phyloP scores from a whole-genome alignment of 92 coral and sea anemone genomes.

The Actinostola sp. region DNA sequence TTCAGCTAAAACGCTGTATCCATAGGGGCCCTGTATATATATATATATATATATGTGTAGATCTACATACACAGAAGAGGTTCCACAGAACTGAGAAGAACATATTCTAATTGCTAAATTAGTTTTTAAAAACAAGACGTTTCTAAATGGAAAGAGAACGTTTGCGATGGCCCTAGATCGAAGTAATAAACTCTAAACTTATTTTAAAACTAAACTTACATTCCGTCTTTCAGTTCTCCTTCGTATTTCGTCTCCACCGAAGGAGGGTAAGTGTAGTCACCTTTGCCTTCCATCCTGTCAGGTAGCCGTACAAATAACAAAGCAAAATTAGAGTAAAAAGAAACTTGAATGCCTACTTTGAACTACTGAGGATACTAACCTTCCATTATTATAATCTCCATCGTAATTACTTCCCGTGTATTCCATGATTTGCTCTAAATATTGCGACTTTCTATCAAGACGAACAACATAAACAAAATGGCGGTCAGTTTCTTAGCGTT shows the following conservation, averaged over 20 bases:
- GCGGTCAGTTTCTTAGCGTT: conserved; percentile 4
- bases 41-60: no score
- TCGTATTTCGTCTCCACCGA: conserved; percentile 84
- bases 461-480: background rate
- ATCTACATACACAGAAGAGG: no score
- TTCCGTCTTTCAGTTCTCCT: conserved; percentile 98
- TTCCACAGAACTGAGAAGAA: no score
- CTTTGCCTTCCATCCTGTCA: conserved; percentile 96
- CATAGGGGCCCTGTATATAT: no score
- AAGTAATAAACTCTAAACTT: background rate
- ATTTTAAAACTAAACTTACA: conserved; percentile 66
- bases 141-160: background rate
- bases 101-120: no score
- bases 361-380: conserved; percentile 49
- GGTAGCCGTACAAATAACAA: no score
- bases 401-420: conserved; percentile 93
- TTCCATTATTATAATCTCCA: conserved; percentile 91
- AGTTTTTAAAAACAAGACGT: no score
- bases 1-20: no score
- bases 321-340: background rate
- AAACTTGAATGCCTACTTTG: background rate
- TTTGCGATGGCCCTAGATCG: background rate
- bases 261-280: conserved; percentile 83
- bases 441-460: background rate
- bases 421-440: conserved; percentile 55